Evolutionary conservation across 2,888 invertebrate species (phyloP), one percentile per base, ranked within the genome.

Genomic region (Drosophila subsilvestris): DNA sequence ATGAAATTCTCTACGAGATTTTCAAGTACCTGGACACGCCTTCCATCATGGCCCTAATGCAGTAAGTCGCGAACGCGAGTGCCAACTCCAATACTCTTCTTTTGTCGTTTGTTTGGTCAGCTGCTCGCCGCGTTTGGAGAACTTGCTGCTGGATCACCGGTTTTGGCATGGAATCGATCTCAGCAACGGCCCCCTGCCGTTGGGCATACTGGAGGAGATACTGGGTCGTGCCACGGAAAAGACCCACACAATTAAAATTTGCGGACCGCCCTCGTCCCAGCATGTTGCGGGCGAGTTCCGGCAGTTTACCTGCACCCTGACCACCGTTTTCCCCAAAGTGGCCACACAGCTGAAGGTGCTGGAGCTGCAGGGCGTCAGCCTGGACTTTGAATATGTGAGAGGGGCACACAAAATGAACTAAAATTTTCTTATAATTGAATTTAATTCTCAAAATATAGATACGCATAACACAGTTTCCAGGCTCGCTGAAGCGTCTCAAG

Each of bases 391-490:
- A 59, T 84, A 86, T 65, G 91, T 91, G 67, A 75, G 80, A 58
- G 10, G 3, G 10, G 3, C 3, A 22, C 3, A 7, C n/a, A 0
- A 10, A 25, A 3, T 2, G 4, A 5, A 3, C 1, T 12, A 7
- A 0, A 0, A 0, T 6, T 6, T n/a, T 9, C 43, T 5, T 12
- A 44, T n/a, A 3, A 10, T 5, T 18, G 6, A 17, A 8, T 14
- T 1, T 14, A 25, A n/a, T 25, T 44, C 1, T 48, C 42, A 6
- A 1, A 1, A 20, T 32, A 91, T 53, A 96, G 96, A 93, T 95
- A 0, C 93, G 92, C 43, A 93, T 96, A 57, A 92, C 93, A 6
- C 93, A 94, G 76, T 96, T 96, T 87, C 96, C 96, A 0, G 80
- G 90, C 3, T 93, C 93, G 0, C 89, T 96, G 44, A 94, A 93